Percentiles rank a stretch among this genome's conserved stretches.
Conservation (phyloP, 2,113 vertebrate species). For the Seriola rivoliana region DNA sequence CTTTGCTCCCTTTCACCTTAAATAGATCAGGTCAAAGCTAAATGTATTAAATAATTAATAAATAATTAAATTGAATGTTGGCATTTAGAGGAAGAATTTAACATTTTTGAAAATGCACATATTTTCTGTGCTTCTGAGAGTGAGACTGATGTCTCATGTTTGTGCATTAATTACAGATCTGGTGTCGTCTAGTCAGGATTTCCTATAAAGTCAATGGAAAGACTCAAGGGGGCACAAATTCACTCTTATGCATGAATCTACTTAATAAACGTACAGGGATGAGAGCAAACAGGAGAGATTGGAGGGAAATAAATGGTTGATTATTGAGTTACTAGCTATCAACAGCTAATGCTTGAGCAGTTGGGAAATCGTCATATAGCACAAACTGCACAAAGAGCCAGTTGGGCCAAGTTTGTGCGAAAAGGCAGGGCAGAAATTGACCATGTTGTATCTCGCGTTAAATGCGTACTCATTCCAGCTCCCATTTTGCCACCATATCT, state of each 20-base stretch:
- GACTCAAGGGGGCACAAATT: neutral
- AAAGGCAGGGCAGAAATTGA: too few relatives aligned
- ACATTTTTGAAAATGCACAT: neutral
- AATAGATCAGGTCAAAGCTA: neutral
- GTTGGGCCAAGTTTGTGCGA: too few relatives aligned
- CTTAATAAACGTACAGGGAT: neutral
- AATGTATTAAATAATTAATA: neutral
- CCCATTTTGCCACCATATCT: neutral
- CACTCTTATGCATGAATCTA: too few relatives aligned
- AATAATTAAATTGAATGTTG: too few relatives aligned
- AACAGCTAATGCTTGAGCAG: too few relatives aligned
- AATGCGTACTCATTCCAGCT: too few relatives aligned
- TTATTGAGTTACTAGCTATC: neutral
- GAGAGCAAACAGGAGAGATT: neutral
- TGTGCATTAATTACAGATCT: neutral
- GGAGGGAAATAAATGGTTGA: neutral
- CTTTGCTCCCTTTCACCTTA: too few relatives aligned
- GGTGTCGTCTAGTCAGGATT: neutral
- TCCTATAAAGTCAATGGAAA: neutral
- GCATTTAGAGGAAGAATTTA: neutral
- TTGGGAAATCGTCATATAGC: too few relatives aligned
- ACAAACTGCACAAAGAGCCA: too few relatives aligned
- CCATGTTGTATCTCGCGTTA: too few relatives aligned
- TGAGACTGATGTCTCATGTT: neutral
- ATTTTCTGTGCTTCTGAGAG: neutral